phyloP scores from a whole-genome alignment of 2,113 vertebrate genomes.

The Chlamydotis undulata region DNA sequence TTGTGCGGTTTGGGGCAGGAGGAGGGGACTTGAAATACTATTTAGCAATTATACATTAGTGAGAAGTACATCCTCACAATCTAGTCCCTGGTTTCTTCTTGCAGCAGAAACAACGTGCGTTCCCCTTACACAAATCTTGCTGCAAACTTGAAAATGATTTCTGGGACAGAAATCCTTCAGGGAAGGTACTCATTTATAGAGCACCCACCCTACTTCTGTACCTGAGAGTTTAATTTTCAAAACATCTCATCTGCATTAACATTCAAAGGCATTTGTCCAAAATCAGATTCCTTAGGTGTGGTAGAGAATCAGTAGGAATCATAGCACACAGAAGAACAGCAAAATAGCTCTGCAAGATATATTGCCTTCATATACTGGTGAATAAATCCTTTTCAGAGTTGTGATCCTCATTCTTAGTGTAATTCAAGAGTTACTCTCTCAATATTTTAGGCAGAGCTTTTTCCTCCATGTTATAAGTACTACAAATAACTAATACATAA shows the following conservation, averaged over 20 bases:
- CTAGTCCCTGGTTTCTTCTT: background rate
- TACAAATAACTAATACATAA: background rate
- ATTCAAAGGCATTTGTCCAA: background rate
- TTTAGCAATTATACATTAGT: background rate
- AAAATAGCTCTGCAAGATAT: background rate
- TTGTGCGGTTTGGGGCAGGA: rapidly evolving
- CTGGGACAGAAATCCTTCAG: background rate
- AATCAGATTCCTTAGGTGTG: background rate
- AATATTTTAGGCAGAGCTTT: background rate
- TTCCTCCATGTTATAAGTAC: background rate
- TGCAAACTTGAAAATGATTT: background rate
- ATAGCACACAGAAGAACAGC: background rate
- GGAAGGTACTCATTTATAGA: background rate
- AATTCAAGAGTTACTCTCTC: background rate
- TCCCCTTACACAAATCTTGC: background rate
- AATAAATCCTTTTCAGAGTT: background rate
- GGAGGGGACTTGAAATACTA: rapidly evolving
- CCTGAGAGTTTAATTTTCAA: background rate
- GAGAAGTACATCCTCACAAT: background rate
- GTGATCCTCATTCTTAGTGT: background rate
- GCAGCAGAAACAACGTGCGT: background rate
- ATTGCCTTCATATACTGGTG: background rate
- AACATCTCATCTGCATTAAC: rapidly evolving
- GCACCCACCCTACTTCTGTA: background rate
- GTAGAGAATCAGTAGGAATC: background rate